These are phyloP conservation scores for Gandaritis pyraliata DNA, from an alignment of 2,888 invertebrate genomes.

Conservation along the genomic window DNA sequence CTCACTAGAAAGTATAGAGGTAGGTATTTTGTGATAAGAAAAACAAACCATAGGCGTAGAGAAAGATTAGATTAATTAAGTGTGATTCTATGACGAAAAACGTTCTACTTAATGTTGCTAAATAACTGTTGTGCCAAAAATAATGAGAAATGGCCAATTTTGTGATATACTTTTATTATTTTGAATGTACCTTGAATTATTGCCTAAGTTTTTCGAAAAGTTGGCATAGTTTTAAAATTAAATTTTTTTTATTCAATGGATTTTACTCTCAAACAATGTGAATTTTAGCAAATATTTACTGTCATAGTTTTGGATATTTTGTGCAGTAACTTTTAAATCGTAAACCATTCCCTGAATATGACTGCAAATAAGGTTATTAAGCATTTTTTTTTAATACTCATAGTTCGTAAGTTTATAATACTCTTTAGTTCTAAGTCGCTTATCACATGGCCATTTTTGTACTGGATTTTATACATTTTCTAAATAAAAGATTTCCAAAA, in stretches of 20 bases:
- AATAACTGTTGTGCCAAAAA: slow-evolving; percentile 1
- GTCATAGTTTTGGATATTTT: neutral
- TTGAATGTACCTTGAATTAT: slow-evolving; percentile 36
- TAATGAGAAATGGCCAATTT: slow-evolving; percentile 39
- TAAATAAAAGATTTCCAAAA: slow-evolving; percentile 38
- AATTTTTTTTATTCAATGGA: neutral
- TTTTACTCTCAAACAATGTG: neutral
- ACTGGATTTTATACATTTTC: slow-evolving; percentile 61
- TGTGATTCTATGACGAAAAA: neutral
- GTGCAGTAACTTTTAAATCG: neutral
- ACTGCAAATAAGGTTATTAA: no score
- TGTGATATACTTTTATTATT: slow-evolving; percentile 47
- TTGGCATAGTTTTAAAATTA: neutral
- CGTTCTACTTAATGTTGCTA: neutral
- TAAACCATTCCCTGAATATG: no score
- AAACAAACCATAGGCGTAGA: neutral
- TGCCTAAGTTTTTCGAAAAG: neutral
- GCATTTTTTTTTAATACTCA: slow-evolving; percentile 37
- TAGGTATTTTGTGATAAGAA: no score
- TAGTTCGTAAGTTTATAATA: slow-evolving; percentile 45
- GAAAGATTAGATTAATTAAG: neutral
- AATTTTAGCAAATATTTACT: neutral
- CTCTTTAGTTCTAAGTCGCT: slow-evolving; percentile 48
- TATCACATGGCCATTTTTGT: slow-evolving; percentile 81
- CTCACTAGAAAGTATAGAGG: no score